phyloP scores from a whole-genome alignment of 2,113 vertebrate species.

The Phaethornis superciliosus region DNA sequence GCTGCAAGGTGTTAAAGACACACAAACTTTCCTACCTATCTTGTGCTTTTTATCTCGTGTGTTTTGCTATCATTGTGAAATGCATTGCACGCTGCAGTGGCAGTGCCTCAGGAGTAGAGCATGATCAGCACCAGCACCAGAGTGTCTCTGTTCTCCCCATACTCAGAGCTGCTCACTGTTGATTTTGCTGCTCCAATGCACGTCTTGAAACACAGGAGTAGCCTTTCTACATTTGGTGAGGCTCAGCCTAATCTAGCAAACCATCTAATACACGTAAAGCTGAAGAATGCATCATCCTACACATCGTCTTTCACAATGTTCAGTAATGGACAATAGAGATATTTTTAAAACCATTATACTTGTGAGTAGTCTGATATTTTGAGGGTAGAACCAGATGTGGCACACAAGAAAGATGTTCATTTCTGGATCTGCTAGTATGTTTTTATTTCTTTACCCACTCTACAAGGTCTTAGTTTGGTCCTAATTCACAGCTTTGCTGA shows the following conservation, averaged over 20 bases:
- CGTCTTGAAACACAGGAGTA: background rate
- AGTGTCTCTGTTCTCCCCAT: background rate
- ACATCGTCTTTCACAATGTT: background rate
- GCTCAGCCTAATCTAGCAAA: background rate
- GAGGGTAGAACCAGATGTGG: background rate
- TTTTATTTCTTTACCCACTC: background rate
- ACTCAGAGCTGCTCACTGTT: background rate
- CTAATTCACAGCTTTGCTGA: background rate
- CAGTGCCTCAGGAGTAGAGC: background rate
- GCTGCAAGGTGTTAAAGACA: background rate
- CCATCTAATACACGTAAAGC: background rate
- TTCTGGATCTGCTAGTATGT: background rate
- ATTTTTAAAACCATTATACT: background rate
- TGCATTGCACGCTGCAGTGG: accelerated
- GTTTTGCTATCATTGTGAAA: background rate
- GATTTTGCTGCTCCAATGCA: background rate
- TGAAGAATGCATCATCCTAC: background rate
- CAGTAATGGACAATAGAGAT: background rate
- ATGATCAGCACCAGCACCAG: background rate
- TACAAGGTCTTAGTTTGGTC: background rate
- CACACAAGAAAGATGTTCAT: background rate
- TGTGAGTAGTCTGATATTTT: background rate
- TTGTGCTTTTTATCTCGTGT: background rate
- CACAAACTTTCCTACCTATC: background rate
- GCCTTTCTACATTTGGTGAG: background rate